Base-by-base conservation (phyloP, 2,113 vertebrate genomes). In the Corythaeola cristata region DNA sequence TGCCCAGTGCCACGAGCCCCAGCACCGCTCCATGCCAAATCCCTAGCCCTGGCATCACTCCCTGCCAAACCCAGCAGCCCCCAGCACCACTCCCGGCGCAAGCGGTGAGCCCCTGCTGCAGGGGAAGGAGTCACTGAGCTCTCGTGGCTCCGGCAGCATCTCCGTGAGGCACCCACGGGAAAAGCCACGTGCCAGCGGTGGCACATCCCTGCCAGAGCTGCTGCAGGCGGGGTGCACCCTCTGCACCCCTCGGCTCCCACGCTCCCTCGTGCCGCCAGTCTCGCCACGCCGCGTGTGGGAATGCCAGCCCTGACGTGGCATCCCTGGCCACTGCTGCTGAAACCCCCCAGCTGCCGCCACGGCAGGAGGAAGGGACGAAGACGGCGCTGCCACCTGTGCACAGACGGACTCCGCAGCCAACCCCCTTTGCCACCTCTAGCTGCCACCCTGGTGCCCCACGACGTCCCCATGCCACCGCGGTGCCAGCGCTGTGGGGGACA, bases 231-330 rank as follows among this genome's bases (percentile, higher is more conserved):
- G 16, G 8, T 44, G 22, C 58, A 6, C 24, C 19, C 47, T 26
- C n/a, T 1, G 10, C 30, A 16, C 52, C 47, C 60, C 62, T 19
- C 23, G 11, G 35, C 23, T 64, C 39, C 39, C 0, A 0, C 0
- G 0, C 20, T 84, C 33, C 24, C 12, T 37, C n/a, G 28, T 32
- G 59, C 33, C 3, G 6, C 49, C 30, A 5, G n/a, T 37, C 17
- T 6, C 20, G 2, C 44, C 27, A 4, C 0, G 0, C 24, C 4
- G 2, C 67, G 13, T 3, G 0, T 0, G 1, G 76, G 39, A 45
- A 56, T 5, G 4, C 7, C 0, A 0, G 7, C 39, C 26, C 22
- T 3, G 8, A 13, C 9, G 0, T 0, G 7, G 41, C 30, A 5
- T 3, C 85, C 9, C 47, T 20, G 55, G 22, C 45, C 8, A 1